phyloP scores from a whole-genome alignment of 2,797 vertebrate species.

The Euthynnus affinis region DNA sequence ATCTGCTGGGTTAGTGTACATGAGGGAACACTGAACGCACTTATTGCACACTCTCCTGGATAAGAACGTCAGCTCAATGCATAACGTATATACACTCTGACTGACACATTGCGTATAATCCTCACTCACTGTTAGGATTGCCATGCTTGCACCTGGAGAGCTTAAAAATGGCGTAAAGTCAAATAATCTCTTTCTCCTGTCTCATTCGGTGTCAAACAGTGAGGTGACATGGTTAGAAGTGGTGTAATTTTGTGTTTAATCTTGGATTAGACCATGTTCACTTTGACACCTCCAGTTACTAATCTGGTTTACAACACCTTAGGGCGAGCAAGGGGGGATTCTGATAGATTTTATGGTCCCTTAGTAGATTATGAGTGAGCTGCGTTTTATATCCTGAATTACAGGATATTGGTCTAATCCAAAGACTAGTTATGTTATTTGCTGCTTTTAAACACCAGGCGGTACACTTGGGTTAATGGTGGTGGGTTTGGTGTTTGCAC shows the following conservation, averaged over 20 bases:
- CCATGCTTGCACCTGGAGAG: conserved; percentile 70
- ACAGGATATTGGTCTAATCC: conserved; percentile 61
- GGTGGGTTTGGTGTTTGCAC: background rate
- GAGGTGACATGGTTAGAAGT: conserved; percentile 70
- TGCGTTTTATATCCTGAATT: conserved; percentile 55
- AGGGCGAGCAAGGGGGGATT: conserved; percentile 45
- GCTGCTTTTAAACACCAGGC: conserved; percentile 28
- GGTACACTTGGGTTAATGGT: conserved; percentile 4
- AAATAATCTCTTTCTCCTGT: conserved; percentile 85
- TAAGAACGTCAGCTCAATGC: conserved; percentile 49
- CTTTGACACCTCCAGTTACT: conserved; percentile 76
- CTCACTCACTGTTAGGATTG: conserved; percentile 61
- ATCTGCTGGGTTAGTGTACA: conserved; percentile 35
- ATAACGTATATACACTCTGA: conserved; percentile 23
- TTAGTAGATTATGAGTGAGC: conserved; percentile 68
- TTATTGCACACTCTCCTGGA: conserved; percentile 30
- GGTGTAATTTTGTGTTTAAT: conserved; percentile 80
- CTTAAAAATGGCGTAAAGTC: conserved; percentile 74
- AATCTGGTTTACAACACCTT: conserved; percentile 79
- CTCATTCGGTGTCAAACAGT: conserved; percentile 70
- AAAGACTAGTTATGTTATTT: conserved; percentile 30
- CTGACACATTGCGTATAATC: conserved; percentile 74
- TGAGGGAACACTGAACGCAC: conserved; percentile 26
- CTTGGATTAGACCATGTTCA: conserved; percentile 81
- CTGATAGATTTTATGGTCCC: conserved; percentile 66